These are phyloP conservation scores for Brenthis ino DNA, from an alignment of 2,888 invertebrate genomes.

Conservation along the genomic window DNA sequence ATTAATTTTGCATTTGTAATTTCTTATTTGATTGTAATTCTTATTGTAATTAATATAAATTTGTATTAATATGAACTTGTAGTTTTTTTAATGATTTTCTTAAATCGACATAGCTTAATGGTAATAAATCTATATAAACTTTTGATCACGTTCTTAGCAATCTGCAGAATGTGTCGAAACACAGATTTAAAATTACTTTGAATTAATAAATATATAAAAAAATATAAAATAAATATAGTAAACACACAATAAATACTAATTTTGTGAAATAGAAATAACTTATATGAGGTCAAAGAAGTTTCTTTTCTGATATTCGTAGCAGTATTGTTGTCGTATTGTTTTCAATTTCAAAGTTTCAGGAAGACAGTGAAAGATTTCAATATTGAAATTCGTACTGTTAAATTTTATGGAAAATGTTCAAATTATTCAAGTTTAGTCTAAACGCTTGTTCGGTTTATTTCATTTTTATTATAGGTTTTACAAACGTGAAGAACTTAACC, in stretches of 20 bases:
- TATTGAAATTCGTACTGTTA: conserved; percentile 77
- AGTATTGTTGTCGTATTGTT: conserved; percentile 21
- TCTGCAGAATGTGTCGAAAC: no score
- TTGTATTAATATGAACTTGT: no score
- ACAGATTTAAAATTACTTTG: no score
- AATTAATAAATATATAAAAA: neutral
- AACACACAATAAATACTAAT: neutral
- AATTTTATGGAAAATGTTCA: conserved; percentile 66
- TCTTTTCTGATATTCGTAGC: conserved; percentile 7
- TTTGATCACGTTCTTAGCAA: no score
- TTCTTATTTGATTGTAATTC: no score
- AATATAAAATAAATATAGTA: conserved; percentile 1
- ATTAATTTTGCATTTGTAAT: no score
- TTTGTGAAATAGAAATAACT: conserved; percentile 15
- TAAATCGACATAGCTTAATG: no score
- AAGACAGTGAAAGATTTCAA: conserved; percentile 71
- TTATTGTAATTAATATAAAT: no score
- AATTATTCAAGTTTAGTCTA: conserved; percentile 72
- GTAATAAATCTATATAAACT: no score
- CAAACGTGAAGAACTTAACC: no score
- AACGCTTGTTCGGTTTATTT: conserved; percentile 48
- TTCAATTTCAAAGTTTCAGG: conserved; percentile 41
- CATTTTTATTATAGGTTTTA: neutral
- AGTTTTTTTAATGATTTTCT: no score
- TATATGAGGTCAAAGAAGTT: conserved; percentile 6